Base-by-base conservation (phyloP, 35 echinoderm and acorn worm genomes). In the Stichopus chloronotus region DNA sequence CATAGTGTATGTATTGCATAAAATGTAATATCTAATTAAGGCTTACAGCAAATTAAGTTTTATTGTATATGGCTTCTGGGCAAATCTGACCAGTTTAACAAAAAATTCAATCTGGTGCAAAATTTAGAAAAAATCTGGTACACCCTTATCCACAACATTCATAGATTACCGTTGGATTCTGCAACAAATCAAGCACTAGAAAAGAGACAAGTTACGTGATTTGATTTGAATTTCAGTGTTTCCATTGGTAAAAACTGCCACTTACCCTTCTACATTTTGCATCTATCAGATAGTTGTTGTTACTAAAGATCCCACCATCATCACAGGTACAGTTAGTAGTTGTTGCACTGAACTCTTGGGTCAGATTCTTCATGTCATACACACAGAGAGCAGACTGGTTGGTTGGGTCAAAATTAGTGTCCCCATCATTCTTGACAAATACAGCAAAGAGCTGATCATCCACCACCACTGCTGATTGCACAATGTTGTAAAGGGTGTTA, bases 311-410 rank as follows among this genome's bases (percentile, higher is more conserved):
- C 52, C 10, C 19, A 16, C 19, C 79, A 55, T 83, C 55, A 8
- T 52, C 4, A 83, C 79, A 83, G 2, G 79, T 5, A 83, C 79
- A 83, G 79, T 53, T 52, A 57, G 6, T 83, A 30, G 55, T 83
- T 83, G 79, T 30, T 7, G 21, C 25, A n/a, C 8, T 22, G 52
- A 83, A 83, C 79, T 83, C 25, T 83, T 53, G 21, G 8, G 19
- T 83, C 24, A 83, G 25, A 53, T 83, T 11, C 43, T 25, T 57
- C 79, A 83, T 83, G 14, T 83, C 79, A 57, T 83, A 83, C 23
- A 83, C 25, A 83, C 79, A 83, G 79, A 83, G 25, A n/a, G 79
- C 79, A 83, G 79, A 83, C 79, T 83, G 79, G 8, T 52, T 83
- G 8, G 10, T 30, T 83, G 25, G 55, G 79, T 83, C 55, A 30